Evolutionary conservation across 2,113 vertebrate species (phyloP).

Genomic region (Pteruthius melanotis): DNA sequence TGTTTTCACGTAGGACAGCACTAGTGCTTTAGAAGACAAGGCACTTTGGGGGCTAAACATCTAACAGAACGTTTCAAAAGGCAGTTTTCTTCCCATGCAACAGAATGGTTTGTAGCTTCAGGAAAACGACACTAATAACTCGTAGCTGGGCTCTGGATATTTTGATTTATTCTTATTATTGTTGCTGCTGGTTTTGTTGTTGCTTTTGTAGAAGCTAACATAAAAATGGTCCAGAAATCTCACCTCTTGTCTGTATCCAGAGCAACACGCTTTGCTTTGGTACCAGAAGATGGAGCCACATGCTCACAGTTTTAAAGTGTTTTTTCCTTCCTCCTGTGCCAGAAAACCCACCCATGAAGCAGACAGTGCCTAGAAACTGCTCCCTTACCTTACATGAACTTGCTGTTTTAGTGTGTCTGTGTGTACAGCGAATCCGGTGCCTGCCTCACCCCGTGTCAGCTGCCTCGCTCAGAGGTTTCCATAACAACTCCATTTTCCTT

Average conservation of each 20-base stretch:
- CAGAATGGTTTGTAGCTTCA: background rate
- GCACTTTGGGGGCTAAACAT: too few relatives aligned
- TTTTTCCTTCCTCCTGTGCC: background rate
- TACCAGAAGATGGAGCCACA: slow-evolving; percentile 57
- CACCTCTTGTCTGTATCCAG: background rate
- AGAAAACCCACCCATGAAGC: background rate
- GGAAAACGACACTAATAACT: background rate
- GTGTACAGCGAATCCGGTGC: background rate
- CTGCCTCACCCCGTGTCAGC: background rate
- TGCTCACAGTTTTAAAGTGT: slow-evolving; percentile 2
- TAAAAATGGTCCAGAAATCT: background rate
- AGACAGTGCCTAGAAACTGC: background rate
- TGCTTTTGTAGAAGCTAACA: background rate
- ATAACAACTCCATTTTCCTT: slow-evolving; percentile 26
- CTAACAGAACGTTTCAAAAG: background rate
- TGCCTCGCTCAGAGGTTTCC: slow-evolving; percentile 17
- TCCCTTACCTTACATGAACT: slow-evolving; percentile 47
- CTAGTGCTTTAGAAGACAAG: background rate
- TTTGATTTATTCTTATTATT: background rate
- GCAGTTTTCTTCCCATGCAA: background rate
- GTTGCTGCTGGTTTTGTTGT: background rate
- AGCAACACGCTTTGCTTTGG: background rate
- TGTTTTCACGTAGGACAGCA: rapidly evolving
- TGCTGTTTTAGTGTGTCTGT: background rate
- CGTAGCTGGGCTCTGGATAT: background rate